Conservation (phyloP, 2,888 invertebrate species). For the Iselma pallidipennis region DNA sequence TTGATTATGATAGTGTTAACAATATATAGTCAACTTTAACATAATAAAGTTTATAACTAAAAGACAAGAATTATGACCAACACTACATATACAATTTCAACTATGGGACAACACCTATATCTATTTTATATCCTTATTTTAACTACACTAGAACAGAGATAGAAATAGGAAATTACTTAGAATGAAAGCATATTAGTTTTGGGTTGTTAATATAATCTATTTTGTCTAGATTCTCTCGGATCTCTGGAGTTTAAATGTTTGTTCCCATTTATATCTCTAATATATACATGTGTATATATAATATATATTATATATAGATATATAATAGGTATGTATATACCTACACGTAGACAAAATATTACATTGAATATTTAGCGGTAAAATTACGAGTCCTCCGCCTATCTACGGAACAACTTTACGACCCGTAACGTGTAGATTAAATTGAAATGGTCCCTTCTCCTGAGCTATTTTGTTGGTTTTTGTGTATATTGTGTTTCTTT, state of each 20-base stretch:
- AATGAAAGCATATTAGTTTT: background rate
- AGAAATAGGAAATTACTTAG: background rate
- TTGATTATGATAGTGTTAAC: too few species aligned
- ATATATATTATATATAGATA: background rate
- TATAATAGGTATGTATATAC: background rate
- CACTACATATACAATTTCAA: too few species aligned
- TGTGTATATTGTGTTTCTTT: too few species aligned
- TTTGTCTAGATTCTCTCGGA: background rate
- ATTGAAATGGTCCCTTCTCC: background rate
- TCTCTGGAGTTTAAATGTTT: background rate
- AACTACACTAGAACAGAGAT: background rate
- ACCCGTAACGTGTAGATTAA: conserved; percentile 1
- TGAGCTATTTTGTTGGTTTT: background rate
- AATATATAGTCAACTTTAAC: too few species aligned
- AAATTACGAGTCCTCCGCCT: background rate
- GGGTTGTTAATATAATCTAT: background rate
- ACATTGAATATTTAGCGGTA: conserved; percentile 1
- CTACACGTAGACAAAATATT: background rate
- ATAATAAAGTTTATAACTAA: too few species aligned
- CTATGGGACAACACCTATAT: too few species aligned
- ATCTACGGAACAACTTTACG: conserved; percentile 1
- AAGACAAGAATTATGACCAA: too few species aligned
- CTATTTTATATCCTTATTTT: too few species aligned
- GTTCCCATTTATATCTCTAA: too few species aligned
- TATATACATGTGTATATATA: too few species aligned